Percentiles rank a stretch among this genome's conserved stretches.
Evolutionary conservation across 92 coral and sea anemone genomes (phyloP).

Genomic region (Phymanthus crucifer): DNA sequence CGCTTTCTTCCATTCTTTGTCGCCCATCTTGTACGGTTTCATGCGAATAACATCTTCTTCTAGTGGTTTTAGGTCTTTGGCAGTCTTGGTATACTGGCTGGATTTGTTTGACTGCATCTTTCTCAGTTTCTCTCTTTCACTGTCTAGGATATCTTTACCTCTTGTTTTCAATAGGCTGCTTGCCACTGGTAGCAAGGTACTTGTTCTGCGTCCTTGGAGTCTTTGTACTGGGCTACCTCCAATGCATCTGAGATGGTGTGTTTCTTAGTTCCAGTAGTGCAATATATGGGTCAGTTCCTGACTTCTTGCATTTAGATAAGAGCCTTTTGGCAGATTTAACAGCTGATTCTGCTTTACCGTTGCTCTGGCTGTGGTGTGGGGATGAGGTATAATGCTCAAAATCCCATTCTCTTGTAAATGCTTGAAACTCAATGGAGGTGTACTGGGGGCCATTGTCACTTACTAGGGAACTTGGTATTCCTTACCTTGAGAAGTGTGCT

Average conservation of each 20-base stretch:
- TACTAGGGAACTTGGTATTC: slow-evolving; percentile 13
- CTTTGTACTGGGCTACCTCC: slow-evolving; percentile 31
- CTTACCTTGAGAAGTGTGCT: slow-evolving; percentile 29
- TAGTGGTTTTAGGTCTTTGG: slow-evolving; percentile 5
- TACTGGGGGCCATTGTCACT: slow-evolving; percentile 34
- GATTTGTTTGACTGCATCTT: background rate
- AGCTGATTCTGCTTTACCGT: slow-evolving; percentile 35
- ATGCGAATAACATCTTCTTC: slow-evolving; percentile 14
- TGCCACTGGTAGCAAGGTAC: slow-evolving; percentile 19
- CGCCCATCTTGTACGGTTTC: slow-evolving; percentile 18
- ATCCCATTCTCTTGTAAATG: slow-evolving; percentile 21
- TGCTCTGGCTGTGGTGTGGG: slow-evolving; percentile 24
- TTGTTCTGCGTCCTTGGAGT: slow-evolving; percentile 16
- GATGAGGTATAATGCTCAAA: slow-evolving; percentile 12
- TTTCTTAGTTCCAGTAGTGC: slow-evolving; percentile 18
- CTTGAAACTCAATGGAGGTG: slow-evolving; percentile 16
- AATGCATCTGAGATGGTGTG: slow-evolving; percentile 26
- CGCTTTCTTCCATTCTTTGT: slow-evolving; percentile 20
- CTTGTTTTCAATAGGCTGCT: slow-evolving; percentile 5
- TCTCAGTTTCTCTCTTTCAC: background rate
- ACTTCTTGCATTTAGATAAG: slow-evolving; percentile 17
- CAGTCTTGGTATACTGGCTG: background rate
- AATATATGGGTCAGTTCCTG: slow-evolving; percentile 17
- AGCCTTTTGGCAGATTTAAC: slow-evolving; percentile 31
- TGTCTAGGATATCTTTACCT: slow-evolving; percentile 5